Conservation (phyloP, 2,888 invertebrate genomes). For the Elegia similella region DNA sequence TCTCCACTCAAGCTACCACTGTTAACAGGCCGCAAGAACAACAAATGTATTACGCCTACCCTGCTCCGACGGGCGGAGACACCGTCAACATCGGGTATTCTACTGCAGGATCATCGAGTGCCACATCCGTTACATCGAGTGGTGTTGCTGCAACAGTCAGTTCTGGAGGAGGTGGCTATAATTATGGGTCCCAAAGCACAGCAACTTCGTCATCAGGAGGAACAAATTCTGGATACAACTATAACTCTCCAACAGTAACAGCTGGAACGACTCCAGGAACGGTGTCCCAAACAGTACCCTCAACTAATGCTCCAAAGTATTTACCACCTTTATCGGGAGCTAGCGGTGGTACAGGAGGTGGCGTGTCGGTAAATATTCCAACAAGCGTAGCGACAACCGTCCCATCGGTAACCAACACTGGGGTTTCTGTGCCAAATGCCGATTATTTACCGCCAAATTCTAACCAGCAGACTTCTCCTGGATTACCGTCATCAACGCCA, state of each 20-base stretch:
- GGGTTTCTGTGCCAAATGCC: constrained; percentile 29
- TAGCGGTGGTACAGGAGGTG: constrained; percentile 24
- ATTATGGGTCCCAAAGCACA: constrained; percentile 35
- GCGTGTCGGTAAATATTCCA: constrained; percentile 30
- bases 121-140: constrained; percentile 24
- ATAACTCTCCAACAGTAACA: constrained; percentile 28
- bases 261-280: constrained; percentile 23
- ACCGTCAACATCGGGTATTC: constrained; percentile 48
- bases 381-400: constrained; percentile 19
- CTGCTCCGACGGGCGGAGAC: constrained; percentile 48
- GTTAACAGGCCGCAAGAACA: constrained; percentile 64
- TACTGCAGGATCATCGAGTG: constrained; percentile 27
- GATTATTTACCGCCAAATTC: constrained; percentile 33
- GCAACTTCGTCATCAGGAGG: constrained; percentile 23
- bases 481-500: not conserved
- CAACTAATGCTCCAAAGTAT: constrained; percentile 64
- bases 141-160: constrained; percentile 18
- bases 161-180: constrained; percentile 32
- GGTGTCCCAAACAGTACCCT: constrained; percentile 31
- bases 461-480: constrained; percentile 6
- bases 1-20: constrained; percentile 59
- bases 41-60: constrained; percentile 73
- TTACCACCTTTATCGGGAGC: constrained; percentile 47
- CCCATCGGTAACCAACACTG: constrained; percentile 16
- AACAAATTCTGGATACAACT: constrained; percentile 31